phyloP scores from a whole-genome alignment of 2,888 invertebrate genomes.

The Criorhina ranunculi region DNA sequence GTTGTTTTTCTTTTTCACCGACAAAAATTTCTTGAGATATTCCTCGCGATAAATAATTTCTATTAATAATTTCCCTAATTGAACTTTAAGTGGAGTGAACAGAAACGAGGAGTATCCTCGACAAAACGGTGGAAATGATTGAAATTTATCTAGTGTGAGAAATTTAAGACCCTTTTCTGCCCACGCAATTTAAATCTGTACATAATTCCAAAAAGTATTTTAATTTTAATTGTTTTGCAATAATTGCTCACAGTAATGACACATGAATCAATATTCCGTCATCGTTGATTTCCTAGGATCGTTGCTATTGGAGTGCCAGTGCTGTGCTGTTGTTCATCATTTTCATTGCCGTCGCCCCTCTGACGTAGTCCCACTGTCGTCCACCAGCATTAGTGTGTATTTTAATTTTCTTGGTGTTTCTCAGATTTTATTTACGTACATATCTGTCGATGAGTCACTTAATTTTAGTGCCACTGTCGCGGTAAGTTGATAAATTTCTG shows the following conservation, averaged over 20 bases:
- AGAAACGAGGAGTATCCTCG: neutral
- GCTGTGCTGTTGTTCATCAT: conserved; percentile 11
- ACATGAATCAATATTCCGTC: conserved; percentile 72
- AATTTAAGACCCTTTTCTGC: conserved; percentile 6
- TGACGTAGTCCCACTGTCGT: conserved; percentile 15
- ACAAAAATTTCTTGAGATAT: conserved; percentile 42
- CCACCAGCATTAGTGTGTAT: conserved; percentile 35
- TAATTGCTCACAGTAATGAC: conserved; percentile 52
- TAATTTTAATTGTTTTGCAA: conserved; percentile 34
- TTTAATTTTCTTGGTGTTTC: conserved; percentile 65
- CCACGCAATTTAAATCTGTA: conserved; percentile 51
- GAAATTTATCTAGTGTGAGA: neutral
- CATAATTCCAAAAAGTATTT: neutral
- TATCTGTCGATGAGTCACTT: conserved; percentile 71
- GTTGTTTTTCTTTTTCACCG: conserved; percentile 41
- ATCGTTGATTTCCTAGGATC: conserved; percentile 64
- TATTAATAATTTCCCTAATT: conserved; percentile 65
- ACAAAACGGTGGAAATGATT: neutral
- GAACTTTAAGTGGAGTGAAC: conserved; percentile 44
- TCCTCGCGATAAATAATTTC: conserved; percentile 70
- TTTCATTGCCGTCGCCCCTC: conserved; percentile 18
- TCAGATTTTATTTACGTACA: conserved; percentile 66
- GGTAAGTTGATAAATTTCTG: conserved; percentile 49
- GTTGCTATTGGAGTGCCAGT: conserved; percentile 10
- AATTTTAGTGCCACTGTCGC: conserved; percentile 44